Conservation (phyloP, 1,140 invertebrate genomes). For the Calliopsis andreniformis region DNA sequence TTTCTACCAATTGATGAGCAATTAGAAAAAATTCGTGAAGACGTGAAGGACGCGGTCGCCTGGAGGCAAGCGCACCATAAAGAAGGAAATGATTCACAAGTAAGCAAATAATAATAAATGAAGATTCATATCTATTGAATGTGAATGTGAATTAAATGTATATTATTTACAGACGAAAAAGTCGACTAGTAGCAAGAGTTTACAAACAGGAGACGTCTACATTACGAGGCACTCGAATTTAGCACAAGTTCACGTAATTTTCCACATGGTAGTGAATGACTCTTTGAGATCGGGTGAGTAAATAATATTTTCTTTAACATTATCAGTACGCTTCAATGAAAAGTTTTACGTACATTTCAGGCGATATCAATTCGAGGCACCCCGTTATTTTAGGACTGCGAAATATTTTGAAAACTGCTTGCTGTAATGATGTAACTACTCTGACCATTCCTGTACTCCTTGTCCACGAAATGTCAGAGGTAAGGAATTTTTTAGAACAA, state of each 20-base stretch:
- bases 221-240: constrained; percentile 98
- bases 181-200: constrained; percentile 80
- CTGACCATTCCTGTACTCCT: constrained; percentile 96
- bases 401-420: constrained; percentile 97
- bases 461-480: constrained; percentile 96
- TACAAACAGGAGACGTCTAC: constrained; percentile 95
- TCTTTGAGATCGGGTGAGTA: constrained; percentile 83
- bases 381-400: constrained; percentile 96
- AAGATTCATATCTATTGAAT: neutral
- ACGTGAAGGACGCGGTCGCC: constrained; percentile 81
- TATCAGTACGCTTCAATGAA: neutral
- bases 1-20: constrained; percentile 93
- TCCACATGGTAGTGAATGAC: constrained; percentile 95
- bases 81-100: constrained; percentile 76
- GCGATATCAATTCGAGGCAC: constrained; percentile 97
- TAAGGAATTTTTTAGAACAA: constrained; percentile 72
- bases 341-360: constrained; percentile 76
- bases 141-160: neutral
- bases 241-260: constrained; percentile 95
- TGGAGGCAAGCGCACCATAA: constrained; percentile 80
- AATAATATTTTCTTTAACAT: neutral
- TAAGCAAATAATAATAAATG: constrained; percentile 45
- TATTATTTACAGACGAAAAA: constrained; percentile 71
- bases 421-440: constrained; percentile 95
- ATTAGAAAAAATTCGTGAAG: constrained; percentile 88